phyloP scores from a whole-genome alignment of 2,888 invertebrate species.

The Oscheius sp. region DNA sequence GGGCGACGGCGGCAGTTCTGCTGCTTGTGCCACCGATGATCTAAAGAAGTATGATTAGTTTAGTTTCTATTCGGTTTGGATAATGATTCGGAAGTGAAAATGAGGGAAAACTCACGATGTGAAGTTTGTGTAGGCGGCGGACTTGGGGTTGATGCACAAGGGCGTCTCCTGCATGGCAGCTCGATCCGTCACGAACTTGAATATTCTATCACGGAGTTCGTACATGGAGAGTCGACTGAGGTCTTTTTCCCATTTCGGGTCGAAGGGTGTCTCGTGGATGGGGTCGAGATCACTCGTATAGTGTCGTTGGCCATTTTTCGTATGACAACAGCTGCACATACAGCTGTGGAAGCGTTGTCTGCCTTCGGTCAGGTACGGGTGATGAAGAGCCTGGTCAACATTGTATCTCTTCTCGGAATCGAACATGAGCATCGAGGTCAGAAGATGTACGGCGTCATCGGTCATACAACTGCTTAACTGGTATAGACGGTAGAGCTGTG shows the following conservation, averaged over 20 bases:
- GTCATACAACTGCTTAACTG: constrained; percentile 92
- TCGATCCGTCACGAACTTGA: constrained; percentile 97
- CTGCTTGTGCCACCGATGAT: constrained; percentile 95
- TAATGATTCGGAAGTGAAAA: background rate
- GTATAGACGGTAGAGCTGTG: constrained; percentile 79
- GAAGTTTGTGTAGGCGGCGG: constrained; percentile 99
- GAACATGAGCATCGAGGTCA: constrained; percentile 96
- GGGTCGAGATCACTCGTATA: constrained; percentile 66
- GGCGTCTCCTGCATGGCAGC: constrained; percentile 92
- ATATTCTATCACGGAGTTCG: constrained; percentile 87
- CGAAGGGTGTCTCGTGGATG: constrained; percentile 86
- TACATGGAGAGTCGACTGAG: constrained; percentile 78
- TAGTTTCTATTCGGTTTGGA: background rate
- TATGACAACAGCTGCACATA: constrained; percentile 95
- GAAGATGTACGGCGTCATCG: constrained; percentile 95
- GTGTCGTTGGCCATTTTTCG: constrained; percentile 51
- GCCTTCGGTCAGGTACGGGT: constrained; percentile 97
- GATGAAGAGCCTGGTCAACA: constrained; percentile 92
- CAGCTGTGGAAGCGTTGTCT: constrained; percentile 98
- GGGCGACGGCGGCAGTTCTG: constrained; percentile 96
- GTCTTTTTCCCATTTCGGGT: constrained; percentile 96
- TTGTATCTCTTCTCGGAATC: constrained; percentile 87
- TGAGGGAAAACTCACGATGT: constrained; percentile 84
- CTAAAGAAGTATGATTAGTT: constrained; percentile 79
- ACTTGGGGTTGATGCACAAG: constrained; percentile 98